These are phyloP conservation scores for Falco berigora DNA, from an alignment of 2,797 vertebrate genomes.

Conservation along the genomic window DNA sequence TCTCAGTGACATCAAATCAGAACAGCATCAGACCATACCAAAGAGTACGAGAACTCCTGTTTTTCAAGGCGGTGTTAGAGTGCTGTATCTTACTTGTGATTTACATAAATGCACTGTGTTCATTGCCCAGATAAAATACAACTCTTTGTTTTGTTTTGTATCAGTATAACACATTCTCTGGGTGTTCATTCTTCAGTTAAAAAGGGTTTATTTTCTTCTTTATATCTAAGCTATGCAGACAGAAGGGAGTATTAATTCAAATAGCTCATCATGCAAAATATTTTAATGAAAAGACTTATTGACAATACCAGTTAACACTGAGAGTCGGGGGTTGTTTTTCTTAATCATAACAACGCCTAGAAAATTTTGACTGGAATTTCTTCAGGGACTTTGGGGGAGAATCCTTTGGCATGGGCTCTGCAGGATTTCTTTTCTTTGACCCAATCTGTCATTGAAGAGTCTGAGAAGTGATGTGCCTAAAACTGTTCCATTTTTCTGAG, in stretches of 20 bases:
- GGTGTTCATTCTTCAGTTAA: neutral
- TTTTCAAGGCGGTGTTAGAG: neutral
- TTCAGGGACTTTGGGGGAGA: neutral
- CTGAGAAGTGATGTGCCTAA: neutral
- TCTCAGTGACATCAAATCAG: neutral
- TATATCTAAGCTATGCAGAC: neutral
- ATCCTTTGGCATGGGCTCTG: neutral
- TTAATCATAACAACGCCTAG: neutral
- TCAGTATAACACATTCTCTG: neutral
- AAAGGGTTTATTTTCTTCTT: neutral
- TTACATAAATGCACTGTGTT: neutral
- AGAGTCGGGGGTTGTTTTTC: neutral
- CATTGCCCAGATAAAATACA: neutral
- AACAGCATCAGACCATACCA: neutral
- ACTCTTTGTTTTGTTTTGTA: neutral
- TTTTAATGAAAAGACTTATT: neutral
- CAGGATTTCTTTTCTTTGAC: neutral
- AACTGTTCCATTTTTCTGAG: neutral
- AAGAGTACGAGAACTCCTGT: neutral
- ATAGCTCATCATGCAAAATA: neutral
- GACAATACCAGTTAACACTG: neutral
- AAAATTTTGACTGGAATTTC: neutral
- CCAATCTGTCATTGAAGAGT: neutral
- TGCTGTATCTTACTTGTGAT: neutral
- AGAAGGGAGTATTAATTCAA: neutral